Evolutionary conservation across 2,113 vertebrate genomes (phyloP), one percentile per base, ranked within the genome.

Genomic region (Deroptyus accipitrinus): DNA sequence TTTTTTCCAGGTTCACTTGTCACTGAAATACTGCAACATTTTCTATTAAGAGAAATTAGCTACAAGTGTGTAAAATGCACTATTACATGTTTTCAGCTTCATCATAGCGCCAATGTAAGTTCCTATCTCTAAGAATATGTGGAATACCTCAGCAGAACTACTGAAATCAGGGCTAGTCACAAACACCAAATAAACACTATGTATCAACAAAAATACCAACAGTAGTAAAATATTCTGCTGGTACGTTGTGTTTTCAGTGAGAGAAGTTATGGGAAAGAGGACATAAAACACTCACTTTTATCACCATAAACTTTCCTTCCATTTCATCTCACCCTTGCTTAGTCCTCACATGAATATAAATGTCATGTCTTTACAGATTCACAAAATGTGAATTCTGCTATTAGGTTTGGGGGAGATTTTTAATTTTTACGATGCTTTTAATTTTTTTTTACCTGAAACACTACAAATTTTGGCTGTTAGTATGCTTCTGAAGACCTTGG

Each of bases 361-460:
- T 27, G 7, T 9, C 1, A 1, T 0, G 0, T 28, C 18, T 67
- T 49, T 27, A 46, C 4, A 33, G 13, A 61, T 61, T 64, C 69
- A 81, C 33, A 59, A 78, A 70, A 78, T 4, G 2, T 5, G 1
- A 77, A 52, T 10, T 57, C 49, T 63, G 19, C n/a, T 33, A 5
- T 16, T 19, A 54, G 24, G 12, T 54, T 80, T 44, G 3, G 24
- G 12, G 39, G 3, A 52, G 59, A 67, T 69, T 73, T 70, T 42
- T 67, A n/a, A 33, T 44, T 86, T 75, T 64, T 28, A 80, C 57
- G 19, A 52, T n/a, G 19, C 33, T 57, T 57, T 57, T n/a, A 57
- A 22, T 22, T 57, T 57, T n/a, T 31, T 57, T 57, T 22, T 59
- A 62, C 68, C 51, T 33, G 22, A 84, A 61, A 55, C 13, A 87